Evolutionary conservation across 1,140 invertebrate species (phyloP), one percentile per base, ranked within the genome.

Genomic region (Drosophila lacertosa): DNA sequence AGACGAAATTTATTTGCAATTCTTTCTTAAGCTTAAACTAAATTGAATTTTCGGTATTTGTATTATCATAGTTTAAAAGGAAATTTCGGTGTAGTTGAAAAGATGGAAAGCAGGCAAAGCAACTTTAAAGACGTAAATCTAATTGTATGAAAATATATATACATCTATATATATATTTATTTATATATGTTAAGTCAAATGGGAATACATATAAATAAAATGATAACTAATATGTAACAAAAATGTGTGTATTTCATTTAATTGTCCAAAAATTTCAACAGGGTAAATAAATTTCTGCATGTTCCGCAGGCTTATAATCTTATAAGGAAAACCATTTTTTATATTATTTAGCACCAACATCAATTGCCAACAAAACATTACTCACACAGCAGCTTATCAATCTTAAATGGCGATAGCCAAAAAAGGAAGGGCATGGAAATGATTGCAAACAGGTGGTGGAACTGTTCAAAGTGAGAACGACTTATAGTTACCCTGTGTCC

Each of bases 101-200:
- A 74, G 54, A 84, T 74, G 67, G 77, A 76, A 86, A 66, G 82
- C 81, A 84, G 77, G 80, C 80, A 84, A 58, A 81, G 81, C 69
- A 84, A 84, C 81, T 81, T 71, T 77, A 74, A 84, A 84, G 82
- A 84, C 81, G 81, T 84, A 84, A 84, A 86, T 86, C 64, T 86
- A 88, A 84, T 86, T 86, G 65, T 88, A 84, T 86, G 81, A 71
- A 81, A 82, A 76, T 72, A 80, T 72, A 51, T 51, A 51, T 54
- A 77, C 75, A 74, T 79, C 63, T 67, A 76, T 73, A 54, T 84
- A 83, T 55, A 55, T 50, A 78, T 77, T 67, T 82, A 77, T 82
- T 74, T 82, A 77, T 81, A 50, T 86, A 84, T 53, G 66, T 77
- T 84, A 84, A 84, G 81, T 84, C 68, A 77, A 84, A 86, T 70